Conservation (phyloP, 1,140 invertebrate species). For the Sitophilus oryzae region DNA sequence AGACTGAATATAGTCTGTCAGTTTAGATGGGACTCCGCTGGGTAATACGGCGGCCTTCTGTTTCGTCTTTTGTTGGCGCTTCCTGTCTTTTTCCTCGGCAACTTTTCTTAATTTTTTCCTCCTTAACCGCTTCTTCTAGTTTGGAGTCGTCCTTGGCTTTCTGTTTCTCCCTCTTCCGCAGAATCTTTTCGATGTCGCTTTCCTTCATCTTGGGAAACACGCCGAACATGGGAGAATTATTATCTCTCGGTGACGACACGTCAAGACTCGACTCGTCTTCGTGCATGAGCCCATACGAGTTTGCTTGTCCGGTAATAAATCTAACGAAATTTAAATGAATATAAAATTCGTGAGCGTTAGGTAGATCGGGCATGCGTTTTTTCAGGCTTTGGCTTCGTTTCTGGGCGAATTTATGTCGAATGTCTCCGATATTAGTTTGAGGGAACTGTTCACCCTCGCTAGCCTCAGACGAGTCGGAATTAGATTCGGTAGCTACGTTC, state of each 20-base stretch:
- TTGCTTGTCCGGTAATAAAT: slow-evolving; percentile 36
- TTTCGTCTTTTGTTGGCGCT: slow-evolving; percentile 63
- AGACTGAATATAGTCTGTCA: slow-evolving; percentile 55
- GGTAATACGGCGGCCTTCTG: slow-evolving; percentile 47
- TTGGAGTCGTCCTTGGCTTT: slow-evolving; percentile 75
- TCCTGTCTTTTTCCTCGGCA: slow-evolving; percentile 68
- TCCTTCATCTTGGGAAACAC: slow-evolving; percentile 59
- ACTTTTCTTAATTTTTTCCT: slow-evolving; percentile 65
- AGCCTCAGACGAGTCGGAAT: slow-evolving; percentile 51
- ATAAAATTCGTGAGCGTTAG: slow-evolving; percentile 39
- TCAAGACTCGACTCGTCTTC: slow-evolving; percentile 65
- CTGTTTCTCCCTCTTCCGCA: slow-evolving; percentile 63
- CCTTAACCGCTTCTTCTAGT: slow-evolving; percentile 60
- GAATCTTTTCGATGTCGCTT: slow-evolving; percentile 54
- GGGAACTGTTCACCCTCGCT: slow-evolving; percentile 44
- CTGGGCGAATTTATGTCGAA: slow-evolving; percentile 36
- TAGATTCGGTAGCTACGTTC: slow-evolving; percentile 43
- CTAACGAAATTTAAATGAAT: slow-evolving; percentile 40
- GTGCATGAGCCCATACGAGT: slow-evolving; percentile 48
- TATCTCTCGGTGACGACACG: slow-evolving; percentile 60
- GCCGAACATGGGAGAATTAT: slow-evolving; percentile 64
- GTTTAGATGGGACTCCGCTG: slow-evolving; percentile 44
- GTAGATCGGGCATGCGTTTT: slow-evolving; percentile 42
- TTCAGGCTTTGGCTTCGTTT: slow-evolving; percentile 44
- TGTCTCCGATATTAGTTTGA: slow-evolving; percentile 28